These are phyloP conservation scores for Schizopygopsis malacanthus DNA, from an alignment of 2,797 vertebrate genomes.

Conservation along the genomic window DNA sequence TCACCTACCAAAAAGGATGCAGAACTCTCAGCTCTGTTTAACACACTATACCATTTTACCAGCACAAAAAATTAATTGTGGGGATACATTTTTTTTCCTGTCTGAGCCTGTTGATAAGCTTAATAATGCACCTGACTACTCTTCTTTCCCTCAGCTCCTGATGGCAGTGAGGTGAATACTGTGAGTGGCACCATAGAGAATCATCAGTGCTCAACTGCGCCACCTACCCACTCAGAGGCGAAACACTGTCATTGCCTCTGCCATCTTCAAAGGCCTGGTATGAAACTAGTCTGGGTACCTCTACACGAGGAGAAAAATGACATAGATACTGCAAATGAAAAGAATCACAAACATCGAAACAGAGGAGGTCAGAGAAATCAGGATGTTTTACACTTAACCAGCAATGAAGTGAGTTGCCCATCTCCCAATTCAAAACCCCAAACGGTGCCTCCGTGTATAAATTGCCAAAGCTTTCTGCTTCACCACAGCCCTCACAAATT, in stretches of 20 bases:
- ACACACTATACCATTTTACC: background rate
- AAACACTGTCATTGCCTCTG: conserved; percentile 76
- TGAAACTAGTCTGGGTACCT: conserved; percentile 77
- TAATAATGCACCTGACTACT: background rate
- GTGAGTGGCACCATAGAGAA: background rate
- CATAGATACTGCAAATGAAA: background rate
- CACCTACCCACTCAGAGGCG: conserved; percentile 55
- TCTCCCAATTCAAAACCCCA: conserved; percentile 18
- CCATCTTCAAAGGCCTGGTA: conserved; percentile 71
- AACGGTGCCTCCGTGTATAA: conserved; percentile 46
- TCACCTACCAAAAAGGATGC: background rate
- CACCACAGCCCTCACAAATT: conserved; percentile 48
- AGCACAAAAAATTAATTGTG: background rate
- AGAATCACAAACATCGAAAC: background rate
- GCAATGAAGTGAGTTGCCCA: background rate
- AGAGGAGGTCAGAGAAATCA: background rate
- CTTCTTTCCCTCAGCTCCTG: conserved; percentile 58
- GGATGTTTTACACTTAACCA: background rate
- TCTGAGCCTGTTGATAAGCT: background rate
- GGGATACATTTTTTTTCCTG: too few relatives aligned
- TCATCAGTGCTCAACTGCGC: conserved; percentile 29
- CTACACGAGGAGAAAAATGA: conserved; percentile 32
- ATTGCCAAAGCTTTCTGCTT: conserved; percentile 54
- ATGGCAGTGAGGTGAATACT: conserved; percentile 61
- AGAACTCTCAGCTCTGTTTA: background rate